Percentiles rank a stretch among this genome's conserved stretches.
Evolutionary conservation across 2,888 invertebrate genomes (phyloP).

Genomic region (Andrena minutula): DNA sequence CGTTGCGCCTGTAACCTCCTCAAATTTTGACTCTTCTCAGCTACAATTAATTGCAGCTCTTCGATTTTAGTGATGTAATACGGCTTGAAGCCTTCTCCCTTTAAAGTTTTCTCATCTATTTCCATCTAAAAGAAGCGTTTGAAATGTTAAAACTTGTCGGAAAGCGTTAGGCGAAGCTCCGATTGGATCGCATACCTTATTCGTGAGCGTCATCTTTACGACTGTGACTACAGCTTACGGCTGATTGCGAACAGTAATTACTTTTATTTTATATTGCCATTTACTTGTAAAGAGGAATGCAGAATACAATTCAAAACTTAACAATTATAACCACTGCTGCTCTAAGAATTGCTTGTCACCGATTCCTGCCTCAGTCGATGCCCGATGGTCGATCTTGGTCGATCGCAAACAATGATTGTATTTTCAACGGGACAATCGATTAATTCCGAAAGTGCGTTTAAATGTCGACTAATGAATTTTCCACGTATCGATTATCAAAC

Average conservation of each 20-base stretch:
- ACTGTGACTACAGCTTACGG: conserved; percentile 28
- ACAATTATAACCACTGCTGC: conserved; percentile 13
- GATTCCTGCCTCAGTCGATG: conserved; percentile 23
- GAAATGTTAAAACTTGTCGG: conserved; percentile 9
- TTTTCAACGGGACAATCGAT: conserved; percentile 25
- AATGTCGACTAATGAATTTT: not conserved
- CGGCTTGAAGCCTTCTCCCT: conserved; percentile 96
- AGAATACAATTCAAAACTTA: conserved; percentile 18
- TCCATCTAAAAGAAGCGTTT: conserved; percentile 88
- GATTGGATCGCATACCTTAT: conserved; percentile 75
- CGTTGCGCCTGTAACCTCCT: conserved; percentile 98
- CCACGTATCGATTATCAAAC: conserved; percentile 1
- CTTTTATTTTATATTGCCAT: conserved; percentile 43
- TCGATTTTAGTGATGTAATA: conserved; percentile 99
- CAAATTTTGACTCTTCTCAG: conserved; percentile 99
- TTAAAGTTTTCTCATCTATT: conserved; percentile 88
- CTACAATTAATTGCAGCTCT: conserved; percentile 97
- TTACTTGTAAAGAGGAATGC: conserved; percentile 22
- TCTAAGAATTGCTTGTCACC: conserved; percentile 62
- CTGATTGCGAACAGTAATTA: conserved; percentile 12
- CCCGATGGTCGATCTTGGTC: not conserved
- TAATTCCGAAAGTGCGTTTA: not conserved
- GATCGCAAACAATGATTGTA: not conserved
- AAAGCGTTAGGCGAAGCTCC: not conserved
- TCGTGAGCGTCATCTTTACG: conserved; percentile 81